Base-by-base conservation (phyloP, 2,113 vertebrate species). In the Lagenorhynchus albirostris region DNA sequence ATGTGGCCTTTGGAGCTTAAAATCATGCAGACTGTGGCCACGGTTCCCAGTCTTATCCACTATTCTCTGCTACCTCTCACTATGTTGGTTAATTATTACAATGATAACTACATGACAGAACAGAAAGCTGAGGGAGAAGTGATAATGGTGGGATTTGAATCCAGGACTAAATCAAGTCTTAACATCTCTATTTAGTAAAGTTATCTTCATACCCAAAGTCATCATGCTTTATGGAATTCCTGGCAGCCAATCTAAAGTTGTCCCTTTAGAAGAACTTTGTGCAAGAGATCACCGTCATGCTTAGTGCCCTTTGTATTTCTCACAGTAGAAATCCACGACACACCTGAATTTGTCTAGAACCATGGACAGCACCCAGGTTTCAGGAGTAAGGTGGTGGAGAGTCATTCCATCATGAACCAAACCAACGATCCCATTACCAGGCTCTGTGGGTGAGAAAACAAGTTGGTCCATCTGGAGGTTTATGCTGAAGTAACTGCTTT, bases 291-390 rank as follows among this genome's bases (percentile, higher is more conserved):
- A 14, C 2, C 41, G 50, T 55, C 41, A 31, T n/a, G 23, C n/a
- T 26, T 33, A n/a, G 13, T 26, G 1, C 58, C 44, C 8, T 18
- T 63, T 31, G 14, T 26, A 25, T 38, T 76, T 65, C 60, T 82
- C 23, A 0, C 0, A 2, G 23, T 33, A 67, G 68, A 87, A 25
- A 60, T 4, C 25, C 41, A 38, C 38, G 13, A 3, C 31, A 13
- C 79, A 36, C 62, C 81, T 26, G 31, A 55, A 62, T 38, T n/a
- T 50, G 15, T 60, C 68, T 92, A 95, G 96, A 96, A 94, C 94
- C 93, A 95, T 44, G 87, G 97, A 96, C 94, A 97, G 96, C 94
- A 96, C 89, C 94, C 80, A 58, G 20, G 80, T 58, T 41, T 47
- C 1, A 0, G 7, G 41, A 38, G 10, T 15, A 33, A 85, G 67